A percentile compares a stretch with the other conserved stretches of the same genome.
These are phyloP conservation scores for Pseudomyrmex dendroicus DNA, from an alignment of 1,140 invertebrate genomes.

Conservation along the genomic window DNA sequence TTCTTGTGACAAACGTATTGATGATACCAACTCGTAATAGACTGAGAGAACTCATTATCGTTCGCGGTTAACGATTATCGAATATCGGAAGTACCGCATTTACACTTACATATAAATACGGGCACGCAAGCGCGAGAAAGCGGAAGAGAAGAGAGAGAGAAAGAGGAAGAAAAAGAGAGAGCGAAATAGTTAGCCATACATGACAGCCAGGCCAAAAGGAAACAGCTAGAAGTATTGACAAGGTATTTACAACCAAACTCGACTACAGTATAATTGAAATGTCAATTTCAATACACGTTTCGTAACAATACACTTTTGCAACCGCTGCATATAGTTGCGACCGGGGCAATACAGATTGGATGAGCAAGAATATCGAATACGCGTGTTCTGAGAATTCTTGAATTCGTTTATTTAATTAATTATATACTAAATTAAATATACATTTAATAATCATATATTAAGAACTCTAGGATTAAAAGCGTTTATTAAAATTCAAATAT, in stretches of 20 bases:
- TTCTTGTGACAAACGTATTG: slow-evolving; percentile 43
- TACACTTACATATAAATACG: slow-evolving; percentile 30
- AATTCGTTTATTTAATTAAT: neutral
- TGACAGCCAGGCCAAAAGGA: slow-evolving; percentile 37
- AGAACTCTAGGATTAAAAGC: neutral
- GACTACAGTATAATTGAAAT: slow-evolving; percentile 51
- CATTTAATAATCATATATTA: neutral
- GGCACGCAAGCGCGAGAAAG: neutral
- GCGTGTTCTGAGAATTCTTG: neutral
- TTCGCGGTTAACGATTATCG: slow-evolving; percentile 59
- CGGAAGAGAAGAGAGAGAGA: neutral
- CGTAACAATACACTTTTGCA: slow-evolving; percentile 43
- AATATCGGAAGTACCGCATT: slow-evolving; percentile 55
- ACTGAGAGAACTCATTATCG: slow-evolving; percentile 24
- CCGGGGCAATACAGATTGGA: slow-evolving; percentile 15
- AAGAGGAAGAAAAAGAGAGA: neutral
- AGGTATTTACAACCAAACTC: slow-evolving; percentile 46
- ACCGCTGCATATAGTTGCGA: neutral
- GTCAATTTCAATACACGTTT: slow-evolving; percentile 28
- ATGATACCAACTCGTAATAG: slow-evolving; percentile 21
- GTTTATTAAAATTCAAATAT: neutral
- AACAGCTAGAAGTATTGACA: slow-evolving; percentile 52
- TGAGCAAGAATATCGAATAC: slow-evolving; percentile 13
- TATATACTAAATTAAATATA: neutral
- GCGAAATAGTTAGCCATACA: slow-evolving; percentile 14